These are phyloP conservation scores for Epicampocera succincta DNA, from an alignment of 2,888 invertebrate genomes.

Conservation along the genomic window DNA sequence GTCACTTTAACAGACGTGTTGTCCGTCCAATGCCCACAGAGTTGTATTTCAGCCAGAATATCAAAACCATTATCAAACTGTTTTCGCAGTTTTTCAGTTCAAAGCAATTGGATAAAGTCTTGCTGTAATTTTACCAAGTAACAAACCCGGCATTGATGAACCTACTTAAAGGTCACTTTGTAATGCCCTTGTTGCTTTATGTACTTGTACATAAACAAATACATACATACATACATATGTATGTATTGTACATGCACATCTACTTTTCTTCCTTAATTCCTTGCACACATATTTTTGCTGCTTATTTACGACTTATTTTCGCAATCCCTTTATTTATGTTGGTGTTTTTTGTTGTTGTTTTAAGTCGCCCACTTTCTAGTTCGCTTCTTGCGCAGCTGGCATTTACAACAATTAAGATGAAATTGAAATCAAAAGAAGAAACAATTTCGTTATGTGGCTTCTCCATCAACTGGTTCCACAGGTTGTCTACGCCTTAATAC, in stretches of 20 bases:
- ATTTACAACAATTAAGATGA: conserved; percentile 27
- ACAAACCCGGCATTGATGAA: conserved; percentile 26
- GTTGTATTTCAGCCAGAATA: too few relatives aligned
- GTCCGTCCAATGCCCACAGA: too few relatives aligned
- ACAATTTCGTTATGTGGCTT: conserved; percentile 5
- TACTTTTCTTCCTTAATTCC: too few relatives aligned
- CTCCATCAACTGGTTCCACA: conserved; percentile 55
- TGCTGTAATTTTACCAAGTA: neutral
- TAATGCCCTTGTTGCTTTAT: conserved; percentile 56
- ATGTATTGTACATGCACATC: too few relatives aligned
- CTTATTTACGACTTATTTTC: neutral
- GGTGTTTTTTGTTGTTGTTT: neutral
- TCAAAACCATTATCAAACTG: too few relatives aligned
- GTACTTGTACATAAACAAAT: too few relatives aligned
- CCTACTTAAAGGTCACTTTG: conserved; percentile 58
- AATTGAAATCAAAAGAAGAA: conserved; percentile 1
- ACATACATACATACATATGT: neutral
- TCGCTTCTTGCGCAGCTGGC: conserved; percentile 1
- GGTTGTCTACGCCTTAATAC: conserved; percentile 56
- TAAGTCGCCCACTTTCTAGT: conserved; percentile 41
- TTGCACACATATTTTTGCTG: too few relatives aligned
- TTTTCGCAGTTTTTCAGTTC: too few relatives aligned
- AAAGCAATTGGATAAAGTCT: too few relatives aligned
- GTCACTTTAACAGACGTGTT: too few relatives aligned
- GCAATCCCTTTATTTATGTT: conserved; percentile 2